phyloP scores from a whole-genome alignment of 2,888 invertebrate species.

The Acleris cristana region DNA sequence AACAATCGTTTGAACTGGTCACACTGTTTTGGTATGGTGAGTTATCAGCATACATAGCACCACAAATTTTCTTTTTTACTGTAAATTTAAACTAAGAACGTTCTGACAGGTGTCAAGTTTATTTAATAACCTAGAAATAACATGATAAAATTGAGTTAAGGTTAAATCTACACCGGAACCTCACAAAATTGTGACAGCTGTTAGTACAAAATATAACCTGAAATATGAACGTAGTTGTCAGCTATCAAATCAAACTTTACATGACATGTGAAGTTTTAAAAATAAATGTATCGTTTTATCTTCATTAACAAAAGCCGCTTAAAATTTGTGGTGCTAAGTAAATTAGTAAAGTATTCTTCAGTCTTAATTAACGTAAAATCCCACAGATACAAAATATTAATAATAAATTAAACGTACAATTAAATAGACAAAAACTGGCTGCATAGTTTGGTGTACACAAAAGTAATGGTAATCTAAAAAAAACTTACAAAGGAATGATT shows the following conservation, averaged over 20 bases:
- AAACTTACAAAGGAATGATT: conserved; percentile 53
- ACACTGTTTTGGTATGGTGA: conserved; percentile 71
- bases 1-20: conserved; percentile 58
- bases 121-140: too few relatives aligned
- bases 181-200: too few relatives aligned
- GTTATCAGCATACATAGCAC: conserved; percentile 23
- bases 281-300: too few relatives aligned
- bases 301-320: background rate
- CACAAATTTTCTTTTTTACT: conserved; percentile 2
- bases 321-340: background rate
- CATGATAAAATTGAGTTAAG: too few relatives aligned
- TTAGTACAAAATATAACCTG: too few relatives aligned
- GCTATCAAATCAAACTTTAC: too few relatives aligned
- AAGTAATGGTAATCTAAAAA: conserved; percentile 54
- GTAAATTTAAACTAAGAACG: too few relatives aligned
- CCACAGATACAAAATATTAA: conserved; percentile 41
- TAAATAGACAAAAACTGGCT: conserved; percentile 64
- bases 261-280: too few relatives aligned
- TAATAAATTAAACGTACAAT: conserved; percentile 43
- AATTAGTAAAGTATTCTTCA: conserved; percentile 6
- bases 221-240: too few relatives aligned
- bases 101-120: too few relatives aligned
- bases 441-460: conserved; percentile 63
- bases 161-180: too few relatives aligned
- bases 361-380: conserved; percentile 24